Evolutionary conservation across 1,140 invertebrate genomes (phyloP).

Genomic region (Aphaenogaster ashmeadi): DNA sequence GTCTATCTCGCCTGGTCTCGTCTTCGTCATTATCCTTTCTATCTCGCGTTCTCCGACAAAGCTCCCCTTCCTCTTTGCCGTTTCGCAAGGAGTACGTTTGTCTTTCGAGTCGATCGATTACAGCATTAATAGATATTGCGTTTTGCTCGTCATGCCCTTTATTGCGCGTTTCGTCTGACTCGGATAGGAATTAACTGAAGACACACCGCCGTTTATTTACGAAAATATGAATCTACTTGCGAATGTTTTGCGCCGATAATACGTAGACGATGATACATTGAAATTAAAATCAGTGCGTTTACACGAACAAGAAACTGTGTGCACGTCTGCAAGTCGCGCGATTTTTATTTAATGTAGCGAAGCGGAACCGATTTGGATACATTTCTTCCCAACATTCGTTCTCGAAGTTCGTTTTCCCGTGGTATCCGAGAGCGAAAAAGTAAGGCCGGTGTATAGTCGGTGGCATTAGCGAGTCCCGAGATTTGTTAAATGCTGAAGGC

Average conservation of each 20-base stretch:
- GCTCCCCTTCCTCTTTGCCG: neutral
- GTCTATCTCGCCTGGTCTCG: slow-evolving; percentile 35
- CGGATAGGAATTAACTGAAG: neutral
- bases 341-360: slow-evolving; percentile 12
- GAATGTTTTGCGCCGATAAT: neutral
- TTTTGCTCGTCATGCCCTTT: slow-evolving; percentile 66
- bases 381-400: neutral
- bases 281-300: neutral
- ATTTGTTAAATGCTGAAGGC: slow-evolving; percentile 76
- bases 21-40: slow-evolving; percentile 36
- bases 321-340: neutral
- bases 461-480: slow-evolving; percentile 45
- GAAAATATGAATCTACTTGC: neutral
- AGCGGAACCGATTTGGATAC: slow-evolving; percentile 23
- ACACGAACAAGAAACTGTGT: neutral
- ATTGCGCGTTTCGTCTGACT: neutral
- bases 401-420: slow-evolving; percentile 9
- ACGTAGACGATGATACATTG: neutral
- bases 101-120: slow-evolving; percentile 70
- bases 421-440: slow-evolving; percentile 34
- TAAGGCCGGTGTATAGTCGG: slow-evolving; percentile 4
- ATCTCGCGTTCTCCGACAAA: slow-evolving; percentile 15
- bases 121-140: slow-evolving; percentile 77
- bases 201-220: neutral
- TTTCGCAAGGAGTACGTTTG: slow-evolving; percentile 51